A percentile compares a stretch with the other conserved stretches of the same genome.
Evolutionary conservation across 2,888 invertebrate genomes (phyloP).

Genomic region (Aelia acuminata): DNA sequence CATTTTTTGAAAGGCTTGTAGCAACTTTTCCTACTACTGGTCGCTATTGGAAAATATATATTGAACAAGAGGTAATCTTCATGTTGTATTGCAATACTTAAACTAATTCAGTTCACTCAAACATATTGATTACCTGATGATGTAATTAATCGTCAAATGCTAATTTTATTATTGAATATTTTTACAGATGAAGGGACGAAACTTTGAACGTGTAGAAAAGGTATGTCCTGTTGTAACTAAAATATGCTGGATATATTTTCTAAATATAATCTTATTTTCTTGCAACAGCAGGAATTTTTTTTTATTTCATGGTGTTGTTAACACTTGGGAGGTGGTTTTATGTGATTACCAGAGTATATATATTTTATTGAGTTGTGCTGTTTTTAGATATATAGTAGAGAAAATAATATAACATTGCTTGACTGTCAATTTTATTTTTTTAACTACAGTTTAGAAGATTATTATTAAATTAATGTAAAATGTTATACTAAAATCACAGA

Average conservation of each 20-base stretch:
- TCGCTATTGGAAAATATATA: slow-evolving; percentile 98
- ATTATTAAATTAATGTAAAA: background rate
- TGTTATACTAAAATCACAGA: slow-evolving; percentile 50
- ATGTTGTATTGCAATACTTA: background rate
- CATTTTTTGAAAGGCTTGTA: slow-evolving; percentile 95
- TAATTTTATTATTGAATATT: slow-evolving; percentile 53
- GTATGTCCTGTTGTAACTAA: slow-evolving; percentile 75
- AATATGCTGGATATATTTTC: slow-evolving; percentile 65
- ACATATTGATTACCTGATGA: background rate
- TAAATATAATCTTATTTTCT: slow-evolving; percentile 60
- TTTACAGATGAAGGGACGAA: slow-evolving; percentile 95
- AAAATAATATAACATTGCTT: background rate
- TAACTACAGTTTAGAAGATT: background rate
- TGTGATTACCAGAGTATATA: slow-evolving; percentile 45
- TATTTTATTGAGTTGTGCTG: background rate
- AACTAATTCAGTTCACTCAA: background rate
- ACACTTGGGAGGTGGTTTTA: slow-evolving; percentile 70
- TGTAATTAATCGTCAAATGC: background rate
- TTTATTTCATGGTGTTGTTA: slow-evolving; percentile 68
- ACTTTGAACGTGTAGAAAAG: slow-evolving; percentile 99
- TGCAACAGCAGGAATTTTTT: slow-evolving; percentile 66
- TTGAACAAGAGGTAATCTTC: slow-evolving; percentile 89
- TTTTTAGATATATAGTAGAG: background rate
- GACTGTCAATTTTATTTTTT: background rate
- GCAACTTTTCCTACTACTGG: slow-evolving; percentile 96